phyloP scores from a whole-genome alignment of 2,888 invertebrate genomes.

The Dascillus cervinus region DNA sequence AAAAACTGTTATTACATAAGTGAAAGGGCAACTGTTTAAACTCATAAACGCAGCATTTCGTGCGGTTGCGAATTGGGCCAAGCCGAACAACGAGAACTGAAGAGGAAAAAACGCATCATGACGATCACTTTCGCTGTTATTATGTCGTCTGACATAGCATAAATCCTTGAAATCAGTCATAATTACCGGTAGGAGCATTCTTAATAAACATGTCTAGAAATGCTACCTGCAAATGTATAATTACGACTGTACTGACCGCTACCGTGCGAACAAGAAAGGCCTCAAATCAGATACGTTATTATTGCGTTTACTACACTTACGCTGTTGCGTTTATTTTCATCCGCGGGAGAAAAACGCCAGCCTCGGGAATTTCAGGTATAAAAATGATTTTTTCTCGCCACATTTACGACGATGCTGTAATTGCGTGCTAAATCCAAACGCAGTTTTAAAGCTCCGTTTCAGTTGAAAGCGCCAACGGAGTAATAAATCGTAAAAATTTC shows the following conservation, averaged over 20 bases:
- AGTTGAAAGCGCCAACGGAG: too few relatives aligned
- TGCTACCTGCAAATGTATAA: slow-evolving; percentile 5
- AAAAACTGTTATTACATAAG: slow-evolving; percentile 2
- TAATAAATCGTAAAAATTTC: too few relatives aligned
- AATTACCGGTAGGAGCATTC: slow-evolving; percentile 12
- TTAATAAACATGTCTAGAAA: slow-evolving; percentile 9
- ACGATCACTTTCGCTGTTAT: slow-evolving; percentile 7
- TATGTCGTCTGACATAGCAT: slow-evolving; percentile 1
- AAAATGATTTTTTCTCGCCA: neutral
- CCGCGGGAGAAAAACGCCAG: neutral
- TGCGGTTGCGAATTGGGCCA: slow-evolving; percentile 4
- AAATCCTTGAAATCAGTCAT: slow-evolving; percentile 6
- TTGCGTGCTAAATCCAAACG: too few relatives aligned
- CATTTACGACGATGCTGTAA: too few relatives aligned
- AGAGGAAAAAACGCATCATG: slow-evolving; percentile 1
- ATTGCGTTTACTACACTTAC: slow-evolving; percentile 4
- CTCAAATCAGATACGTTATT: slow-evolving; percentile 6
- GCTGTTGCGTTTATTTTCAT: too few relatives aligned
- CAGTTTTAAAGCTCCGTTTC: too few relatives aligned
- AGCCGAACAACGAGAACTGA: neutral
- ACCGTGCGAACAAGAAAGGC: slow-evolving; percentile 10
- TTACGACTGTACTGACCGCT: slow-evolving; percentile 8
- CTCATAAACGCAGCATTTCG: slow-evolving; percentile 1
- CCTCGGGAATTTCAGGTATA: neutral
- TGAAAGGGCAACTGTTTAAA: slow-evolving; percentile 5